These are phyloP conservation scores for Oligia fasciuncula DNA, from an alignment of 2,888 invertebrate genomes.

Conservation along the genomic window DNA sequence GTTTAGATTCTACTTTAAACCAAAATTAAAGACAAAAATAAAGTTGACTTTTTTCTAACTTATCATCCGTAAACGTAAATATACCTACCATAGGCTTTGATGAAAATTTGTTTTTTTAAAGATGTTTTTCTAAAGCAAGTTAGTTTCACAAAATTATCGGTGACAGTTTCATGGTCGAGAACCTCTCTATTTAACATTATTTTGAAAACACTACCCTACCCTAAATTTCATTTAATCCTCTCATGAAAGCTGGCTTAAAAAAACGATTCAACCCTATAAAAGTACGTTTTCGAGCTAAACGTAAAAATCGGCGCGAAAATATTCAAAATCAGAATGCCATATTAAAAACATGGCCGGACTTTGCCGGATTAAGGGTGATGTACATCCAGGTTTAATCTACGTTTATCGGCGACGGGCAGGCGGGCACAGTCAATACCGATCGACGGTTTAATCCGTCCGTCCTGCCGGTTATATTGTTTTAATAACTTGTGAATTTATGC, in stretches of 20 bases:
- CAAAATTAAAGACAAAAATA: neutral
- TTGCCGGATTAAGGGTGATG: conserved; percentile 77
- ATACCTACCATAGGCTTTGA: too few species aligned
- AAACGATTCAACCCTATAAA: neutral
- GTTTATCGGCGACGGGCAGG: conserved; percentile 85
- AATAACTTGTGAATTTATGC: conserved; percentile 71
- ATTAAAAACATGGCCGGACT: conserved; percentile 75
- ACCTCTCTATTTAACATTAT: neutral
- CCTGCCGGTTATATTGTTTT: conserved; percentile 73
- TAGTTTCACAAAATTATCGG: neutral
- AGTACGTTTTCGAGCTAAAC: conserved; percentile 20
- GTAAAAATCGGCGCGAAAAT: conserved; percentile 41
- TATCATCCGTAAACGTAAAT: neutral
- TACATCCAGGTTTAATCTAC: conserved; percentile 84
- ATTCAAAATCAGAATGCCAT: conserved; percentile 69
- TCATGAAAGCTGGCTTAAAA: neutral
- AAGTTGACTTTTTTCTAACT: neutral
- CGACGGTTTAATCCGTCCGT: conserved; percentile 82
- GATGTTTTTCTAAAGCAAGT: too few species aligned
- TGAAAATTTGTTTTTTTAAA: too few species aligned
- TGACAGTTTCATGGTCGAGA: neutral
- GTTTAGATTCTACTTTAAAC: neutral
- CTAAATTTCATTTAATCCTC: neutral
- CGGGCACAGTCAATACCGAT: conserved; percentile 79
- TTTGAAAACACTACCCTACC: neutral